phyloP scores from a whole-genome alignment of 2,888 invertebrate species.

The Sphaerophoria taeniata region DNA sequence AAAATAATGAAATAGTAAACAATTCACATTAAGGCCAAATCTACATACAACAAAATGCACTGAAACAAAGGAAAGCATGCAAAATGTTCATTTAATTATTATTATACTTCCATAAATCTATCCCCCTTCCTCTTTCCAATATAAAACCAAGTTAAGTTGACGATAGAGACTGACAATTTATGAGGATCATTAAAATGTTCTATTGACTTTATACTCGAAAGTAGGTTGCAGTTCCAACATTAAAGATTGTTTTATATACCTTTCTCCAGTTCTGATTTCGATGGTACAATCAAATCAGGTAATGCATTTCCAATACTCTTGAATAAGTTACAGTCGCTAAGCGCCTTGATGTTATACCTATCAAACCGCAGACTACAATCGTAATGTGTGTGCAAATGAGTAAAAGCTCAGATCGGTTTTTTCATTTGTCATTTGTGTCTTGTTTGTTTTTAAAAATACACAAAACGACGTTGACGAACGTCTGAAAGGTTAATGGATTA shows the following conservation, averaged over 20 bases:
- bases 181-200: neutral
- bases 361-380: neutral
- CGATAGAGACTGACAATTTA: neutral
- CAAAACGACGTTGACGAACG: constrained; percentile 19
- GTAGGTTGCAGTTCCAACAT: neutral
- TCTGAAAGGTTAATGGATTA: constrained; percentile 74
- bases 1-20: too few relatives aligned
- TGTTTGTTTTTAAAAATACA: neutral
- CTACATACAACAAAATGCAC: too few relatives aligned
- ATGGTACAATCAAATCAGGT: constrained; percentile 8
- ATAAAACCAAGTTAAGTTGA: neutral
- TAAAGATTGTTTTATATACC: neutral
- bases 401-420: constrained; percentile 16
- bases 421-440: neutral
- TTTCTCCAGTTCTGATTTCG: neutral
- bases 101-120: too few relatives aligned
- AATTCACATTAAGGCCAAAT: too few relatives aligned
- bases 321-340: neutral
- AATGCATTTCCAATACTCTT: constrained; percentile 14
- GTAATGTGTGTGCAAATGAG: constrained; percentile 22
- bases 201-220: constrained; percentile 18
- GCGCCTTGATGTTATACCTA: neutral
- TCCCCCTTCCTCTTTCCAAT: too few relatives aligned
- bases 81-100: too few relatives aligned
- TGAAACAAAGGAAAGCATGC: too few relatives aligned